phyloP scores from a whole-genome alignment of 2,797 vertebrate species.

The Clarias platycephalus region DNA sequence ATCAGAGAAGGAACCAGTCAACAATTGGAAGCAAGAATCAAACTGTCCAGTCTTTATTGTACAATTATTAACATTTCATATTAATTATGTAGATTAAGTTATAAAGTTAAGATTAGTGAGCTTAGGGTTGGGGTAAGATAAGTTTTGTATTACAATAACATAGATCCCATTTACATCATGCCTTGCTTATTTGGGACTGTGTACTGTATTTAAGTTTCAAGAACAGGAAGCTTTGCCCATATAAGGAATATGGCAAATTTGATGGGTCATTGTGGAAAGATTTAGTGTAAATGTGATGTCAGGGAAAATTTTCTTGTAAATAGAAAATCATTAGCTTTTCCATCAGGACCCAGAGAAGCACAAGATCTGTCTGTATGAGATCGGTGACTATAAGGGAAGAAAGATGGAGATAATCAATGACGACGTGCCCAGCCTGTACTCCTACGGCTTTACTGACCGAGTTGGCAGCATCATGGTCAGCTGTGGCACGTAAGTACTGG shows the following conservation, averaged over 20 bases:
- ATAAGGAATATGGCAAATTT: neutral
- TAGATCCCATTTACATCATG: neutral
- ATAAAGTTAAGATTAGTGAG: neutral
- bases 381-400: slow-evolving; percentile 61
- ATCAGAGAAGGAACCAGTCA: neutral
- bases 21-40: neutral
- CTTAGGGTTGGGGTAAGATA: neutral
- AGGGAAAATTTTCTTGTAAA: neutral
- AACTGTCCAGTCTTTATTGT: neutral
- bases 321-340: neutral
- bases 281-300: neutral
- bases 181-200: neutral
- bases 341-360: slow-evolving; percentile 74
- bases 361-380: slow-evolving; percentile 72
- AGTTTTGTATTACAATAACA: neutral
- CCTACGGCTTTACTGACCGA: slow-evolving; percentile 62
- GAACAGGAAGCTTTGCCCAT: neutral
- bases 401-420: slow-evolving; percentile 69
- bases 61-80: neutral
- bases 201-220: neutral
- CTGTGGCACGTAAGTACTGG: slow-evolving; percentile 73
- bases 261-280: neutral
- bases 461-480: slow-evolving; percentile 69
- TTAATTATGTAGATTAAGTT: too few relatives aligned
- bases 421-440: slow-evolving; percentile 64